Percentiles rank a stretch among this genome's conserved stretches.
Conservation (phyloP, 1,140 invertebrate genomes). For the Paralvinella palmiformis region DNA sequence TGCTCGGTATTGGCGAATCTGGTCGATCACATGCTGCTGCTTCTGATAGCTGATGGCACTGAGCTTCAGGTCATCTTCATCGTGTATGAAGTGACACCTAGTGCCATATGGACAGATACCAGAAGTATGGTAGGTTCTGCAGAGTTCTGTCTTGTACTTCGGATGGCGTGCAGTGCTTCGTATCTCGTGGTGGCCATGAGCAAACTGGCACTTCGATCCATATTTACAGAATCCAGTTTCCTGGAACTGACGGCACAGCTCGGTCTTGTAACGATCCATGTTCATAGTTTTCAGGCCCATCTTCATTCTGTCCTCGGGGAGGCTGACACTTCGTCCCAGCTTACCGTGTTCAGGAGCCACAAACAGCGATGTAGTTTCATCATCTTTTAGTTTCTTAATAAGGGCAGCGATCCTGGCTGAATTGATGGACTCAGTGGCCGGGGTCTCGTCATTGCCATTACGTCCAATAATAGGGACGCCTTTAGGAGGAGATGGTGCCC, state of each 20-base stretch:
- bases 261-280: conserved; percentile 87
- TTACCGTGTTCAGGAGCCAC: too few relatives aligned
- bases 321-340: too few relatives aligned
- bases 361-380: too few relatives aligned
- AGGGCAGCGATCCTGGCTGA: too few relatives aligned
- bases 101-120: conserved; percentile 98
- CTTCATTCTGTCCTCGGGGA: too few relatives aligned
- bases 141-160: conserved; percentile 98
- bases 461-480: too few relatives aligned
- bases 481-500: too few relatives aligned
- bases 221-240: conserved; percentile 95
- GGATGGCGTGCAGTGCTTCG: conserved; percentile 89
- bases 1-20: conserved; percentile 10
- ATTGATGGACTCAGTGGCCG: too few relatives aligned
- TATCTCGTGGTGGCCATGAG: conserved; percentile 88
- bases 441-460: too few relatives aligned
- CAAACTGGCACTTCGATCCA: conserved; percentile 98
- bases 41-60: conserved; percentile 21
- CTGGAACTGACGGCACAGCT: conserved; percentile 91
- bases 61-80: conserved; percentile 73
- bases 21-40: neutral
- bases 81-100: conserved; percentile 97
- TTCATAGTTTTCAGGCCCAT: conserved; percentile 20
- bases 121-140: conserved; percentile 78
- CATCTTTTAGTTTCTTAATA: too few relatives aligned